Evolutionary conservation across 2,797 vertebrate species (phyloP).

Genomic region (Parotocinclus haroldoi): DNA sequence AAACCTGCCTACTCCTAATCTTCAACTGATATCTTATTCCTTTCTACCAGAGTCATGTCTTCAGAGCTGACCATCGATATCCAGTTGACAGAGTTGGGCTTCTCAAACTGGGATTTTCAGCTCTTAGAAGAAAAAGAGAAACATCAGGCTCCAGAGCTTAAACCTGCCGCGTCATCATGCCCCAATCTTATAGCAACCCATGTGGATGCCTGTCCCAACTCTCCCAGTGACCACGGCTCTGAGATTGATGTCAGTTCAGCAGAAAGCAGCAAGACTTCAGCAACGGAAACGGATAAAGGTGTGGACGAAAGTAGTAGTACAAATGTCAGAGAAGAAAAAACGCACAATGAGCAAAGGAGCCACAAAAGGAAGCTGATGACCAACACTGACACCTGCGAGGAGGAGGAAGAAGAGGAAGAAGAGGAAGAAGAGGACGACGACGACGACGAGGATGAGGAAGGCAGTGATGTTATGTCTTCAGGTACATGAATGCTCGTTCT

Average conservation of each 20-base stretch:
- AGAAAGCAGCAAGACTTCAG: not conserved
- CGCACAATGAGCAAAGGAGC: slow-evolving; percentile 1
- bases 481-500: slow-evolving; percentile 10
- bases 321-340: not conserved
- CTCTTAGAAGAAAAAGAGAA: slow-evolving; percentile 40
- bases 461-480: slow-evolving; percentile 24
- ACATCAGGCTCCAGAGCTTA: slow-evolving; percentile 13
- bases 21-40: not conserved
- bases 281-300: not conserved
- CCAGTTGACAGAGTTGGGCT: slow-evolving; percentile 73
- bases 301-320: not conserved
- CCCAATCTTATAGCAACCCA: not conserved
- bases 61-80: slow-evolving; percentile 74
- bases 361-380: slow-evolving; percentile 10
- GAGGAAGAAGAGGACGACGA: not conserved
- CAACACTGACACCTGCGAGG: not conserved
- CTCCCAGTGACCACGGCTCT: not conserved
- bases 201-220: not conserved
- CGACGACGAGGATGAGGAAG: not conserved
- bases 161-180: slow-evolving; percentile 3
- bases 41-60: slow-evolving; percentile 58
- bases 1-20: too few relatives aligned
- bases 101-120: slow-evolving; percentile 51
- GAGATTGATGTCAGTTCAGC: not conserved
- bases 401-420: not conserved